Evolutionary conservation across 2,113 vertebrate species (phyloP), one percentile per base, ranked within the genome.

Genomic region (Gobiocypris rarus): DNA sequence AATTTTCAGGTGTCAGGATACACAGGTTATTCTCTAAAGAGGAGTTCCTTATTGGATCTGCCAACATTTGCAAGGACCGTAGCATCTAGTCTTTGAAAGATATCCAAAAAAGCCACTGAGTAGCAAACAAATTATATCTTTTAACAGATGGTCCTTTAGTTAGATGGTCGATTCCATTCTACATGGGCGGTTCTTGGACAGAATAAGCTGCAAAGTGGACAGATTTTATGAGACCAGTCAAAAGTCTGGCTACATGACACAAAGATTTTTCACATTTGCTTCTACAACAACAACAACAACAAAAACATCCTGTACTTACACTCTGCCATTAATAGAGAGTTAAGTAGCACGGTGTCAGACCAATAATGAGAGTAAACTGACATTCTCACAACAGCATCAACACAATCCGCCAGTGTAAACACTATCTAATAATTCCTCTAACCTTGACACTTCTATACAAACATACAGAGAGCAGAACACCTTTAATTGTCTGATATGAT

Each of bases 331-430:
- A 56, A 83, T 80, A 88, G 67, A 90, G 86, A 86, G 84, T 82
- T 87, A 86, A 84, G 45, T 86, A 83, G 87, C 24, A 82, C 48
- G 26, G 83, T 89, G 91, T 93, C 91, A 92, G 90, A 90, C 91
- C 89, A 91, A 93, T 91, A 83, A 89, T 59, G 24, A 9, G 48
- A 86, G 87, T 69, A 65, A 92, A 93, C 92, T 71, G 92, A 93
- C 87, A 75, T 87, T 81, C 89, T 89, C 89, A 90, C 90, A 50
- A 70, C 83, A 83, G 26, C 83, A 87, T 92, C 92, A 85, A 94
- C 93, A 92, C 78, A 84, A 87, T 85, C 86, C 90, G 87, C 92
- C 92, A 91, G 90, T 87, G 89, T 92, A 88, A 88, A 92, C 88
- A 88, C 86, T 86, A 83, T 80, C 89, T 90, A 78, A 90, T 90